phyloP scores from a whole-genome alignment of 2,797 vertebrate genomes.

The Semotilus atromaculatus region DNA sequence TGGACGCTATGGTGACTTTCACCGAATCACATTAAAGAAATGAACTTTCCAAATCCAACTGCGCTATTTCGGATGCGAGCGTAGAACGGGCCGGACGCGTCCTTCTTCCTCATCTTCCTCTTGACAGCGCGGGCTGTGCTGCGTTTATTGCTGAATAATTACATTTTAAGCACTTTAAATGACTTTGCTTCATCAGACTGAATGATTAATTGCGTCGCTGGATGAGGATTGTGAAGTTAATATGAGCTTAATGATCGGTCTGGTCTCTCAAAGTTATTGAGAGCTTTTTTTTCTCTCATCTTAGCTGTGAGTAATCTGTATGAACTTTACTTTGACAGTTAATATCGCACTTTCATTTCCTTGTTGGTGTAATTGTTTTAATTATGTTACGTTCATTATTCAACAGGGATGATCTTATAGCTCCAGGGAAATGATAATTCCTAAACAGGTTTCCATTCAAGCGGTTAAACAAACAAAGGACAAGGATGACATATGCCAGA shows the following conservation, averaged over 20 bases:
- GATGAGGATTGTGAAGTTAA: constrained; percentile 65
- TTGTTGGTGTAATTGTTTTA: constrained; percentile 54
- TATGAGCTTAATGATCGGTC: constrained; percentile 66
- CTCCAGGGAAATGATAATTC: constrained; percentile 41
- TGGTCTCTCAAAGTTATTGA: constrained; percentile 53
- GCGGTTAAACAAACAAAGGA: constrained; percentile 45
- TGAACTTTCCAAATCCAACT: constrained; percentile 64
- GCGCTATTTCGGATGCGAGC: constrained; percentile 60
- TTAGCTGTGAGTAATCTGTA: constrained; percentile 46
- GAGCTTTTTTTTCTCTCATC: constrained; percentile 48
- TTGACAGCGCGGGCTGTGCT: constrained; percentile 54
- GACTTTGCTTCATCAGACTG: constrained; percentile 67
- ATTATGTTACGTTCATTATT: constrained; percentile 53
- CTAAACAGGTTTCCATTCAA: constrained; percentile 45
- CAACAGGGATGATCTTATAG: constrained; percentile 41
- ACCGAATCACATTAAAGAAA: constrained; percentile 73
- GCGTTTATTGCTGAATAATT: constrained; percentile 75
- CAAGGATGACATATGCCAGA: constrained; percentile 36
- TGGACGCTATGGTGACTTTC: constrained; percentile 63
- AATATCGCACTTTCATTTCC: constrained; percentile 58
- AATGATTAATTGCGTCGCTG: constrained; percentile 74
- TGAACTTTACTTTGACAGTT: constrained; percentile 56
- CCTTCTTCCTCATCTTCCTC: constrained; percentile 62
- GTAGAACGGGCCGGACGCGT: constrained; percentile 58
- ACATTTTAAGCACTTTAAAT: constrained; percentile 76